Evolutionary conservation across 2,888 invertebrate species (phyloP), one percentile per base, ranked within the genome.

Genomic region (Argyresthia albistria): DNA sequence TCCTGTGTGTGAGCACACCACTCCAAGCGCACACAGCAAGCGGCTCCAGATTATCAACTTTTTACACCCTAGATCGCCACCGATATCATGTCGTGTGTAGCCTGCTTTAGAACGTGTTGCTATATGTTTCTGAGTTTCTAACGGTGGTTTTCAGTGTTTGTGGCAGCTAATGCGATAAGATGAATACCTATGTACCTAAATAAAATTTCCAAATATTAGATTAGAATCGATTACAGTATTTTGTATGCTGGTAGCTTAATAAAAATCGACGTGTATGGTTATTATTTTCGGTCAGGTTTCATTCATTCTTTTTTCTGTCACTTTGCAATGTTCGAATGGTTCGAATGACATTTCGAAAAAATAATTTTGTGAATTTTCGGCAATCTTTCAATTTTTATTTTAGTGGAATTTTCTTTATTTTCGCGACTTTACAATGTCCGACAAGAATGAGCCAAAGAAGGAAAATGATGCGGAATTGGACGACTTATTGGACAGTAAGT

Each of bases 401-500:
- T 11, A 35, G n/a, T 47, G 4, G 9, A 25, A 47, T 47, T n/a
- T 10, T 47, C 8, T n/a, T 25, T 47, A 35, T 25, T 47, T 25
- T 47, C 14, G 11, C 11, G 6, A 25, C 25, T 25, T 45, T 64
- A 75, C 55, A 58, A 86, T 86, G 86, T 76, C 86, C 45, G 84
- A 86, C 52, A 79, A 76, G 58, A 75, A 83, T 60, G 62, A 73
- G 14, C 57, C 69, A 0, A 73, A 75, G 61, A 76, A 79, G 35
- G 75, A 77, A 8, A 79, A 78, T 35, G 93, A 94, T 64, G 88
- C 91, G 39, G 94, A 94, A 71, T 79, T 95, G 59, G 90, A 93
- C 54, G 92, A 93, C 60, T 84, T 95, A 62, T 77, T 95, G 60
- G 92, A 94, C 73, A 94, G 95, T 95, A 77, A 90, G 90, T 89